These are phyloP conservation scores for Neopelma chrysocephalum DNA, from an alignment of 2,797 vertebrate species.

Conservation along the genomic window DNA sequence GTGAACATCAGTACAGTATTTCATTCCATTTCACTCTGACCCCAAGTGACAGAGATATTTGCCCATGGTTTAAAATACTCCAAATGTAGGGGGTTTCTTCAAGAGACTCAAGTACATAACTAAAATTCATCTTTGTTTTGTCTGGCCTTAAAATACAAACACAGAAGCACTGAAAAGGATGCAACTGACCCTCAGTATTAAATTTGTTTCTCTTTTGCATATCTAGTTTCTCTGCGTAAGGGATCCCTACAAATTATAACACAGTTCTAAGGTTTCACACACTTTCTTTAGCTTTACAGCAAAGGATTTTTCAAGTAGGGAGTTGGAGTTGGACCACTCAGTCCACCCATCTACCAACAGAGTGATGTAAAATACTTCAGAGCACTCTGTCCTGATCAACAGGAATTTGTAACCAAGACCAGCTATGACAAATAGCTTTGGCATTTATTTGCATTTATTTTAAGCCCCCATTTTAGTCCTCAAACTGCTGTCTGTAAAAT, in stretches of 20 bases:
- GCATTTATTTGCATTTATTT: background rate
- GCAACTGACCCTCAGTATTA: background rate
- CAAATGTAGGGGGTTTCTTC: background rate
- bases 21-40: background rate
- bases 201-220: background rate
- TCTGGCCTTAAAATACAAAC: background rate
- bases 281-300: background rate
- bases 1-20: background rate
- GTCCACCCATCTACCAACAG: background rate
- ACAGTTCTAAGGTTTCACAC: background rate
- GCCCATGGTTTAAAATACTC: background rate
- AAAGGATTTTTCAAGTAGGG: background rate
- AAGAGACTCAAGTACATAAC: background rate
- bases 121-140: background rate
- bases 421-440: background rate
- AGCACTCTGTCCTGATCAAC: background rate
- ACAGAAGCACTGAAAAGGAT: background rate
- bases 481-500: background rate
- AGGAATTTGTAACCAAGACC: background rate
- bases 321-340: background rate
- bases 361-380: background rate
- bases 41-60: background rate
- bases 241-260: background rate
- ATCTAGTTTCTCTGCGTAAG: background rate
- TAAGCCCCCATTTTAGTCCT: background rate